Evolutionary conservation across 2,888 invertebrate genomes (phyloP).

Genomic region (Aquatica leii): DNA sequence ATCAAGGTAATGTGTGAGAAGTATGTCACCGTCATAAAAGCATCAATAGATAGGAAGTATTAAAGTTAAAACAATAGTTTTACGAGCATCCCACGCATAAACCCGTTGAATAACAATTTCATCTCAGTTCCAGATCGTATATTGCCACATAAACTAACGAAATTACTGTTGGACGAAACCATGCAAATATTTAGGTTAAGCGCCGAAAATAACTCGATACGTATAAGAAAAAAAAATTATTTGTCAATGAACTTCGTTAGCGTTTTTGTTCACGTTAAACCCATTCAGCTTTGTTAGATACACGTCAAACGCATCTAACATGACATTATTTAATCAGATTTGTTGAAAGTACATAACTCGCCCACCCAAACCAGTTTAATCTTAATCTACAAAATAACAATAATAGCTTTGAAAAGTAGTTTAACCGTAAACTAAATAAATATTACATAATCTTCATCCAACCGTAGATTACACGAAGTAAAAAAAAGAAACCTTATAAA

Average conservation of each 20-base stretch:
- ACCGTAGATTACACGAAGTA: background rate
- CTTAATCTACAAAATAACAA: background rate
- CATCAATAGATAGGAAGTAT: slow-evolving; percentile 10
- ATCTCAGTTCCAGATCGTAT: background rate
- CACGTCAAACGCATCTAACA: no score
- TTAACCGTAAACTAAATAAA: background rate
- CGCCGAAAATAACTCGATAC: background rate
- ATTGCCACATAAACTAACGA: background rate
- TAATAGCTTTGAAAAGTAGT: background rate
- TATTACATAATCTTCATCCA: background rate
- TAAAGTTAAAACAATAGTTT: slow-evolving; percentile 7
- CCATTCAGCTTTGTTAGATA: no score
- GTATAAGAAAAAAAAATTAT: background rate
- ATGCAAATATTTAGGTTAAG: slow-evolving; percentile 4
- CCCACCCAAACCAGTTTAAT: background rate
- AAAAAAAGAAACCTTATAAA: background rate
- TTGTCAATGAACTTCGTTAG: no score
- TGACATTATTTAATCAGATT: no score
- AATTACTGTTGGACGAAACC: background rate
- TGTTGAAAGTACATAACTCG: background rate
- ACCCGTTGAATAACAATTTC: slow-evolving; percentile 1
- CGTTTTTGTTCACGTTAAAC: no score
- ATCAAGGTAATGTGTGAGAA: slow-evolving; percentile 5
- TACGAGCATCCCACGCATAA: background rate
- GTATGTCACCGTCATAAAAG: slow-evolving; percentile 5